Evolutionary conservation across 2,797 vertebrate genomes (phyloP), one percentile per base, ranked within the genome.

Genomic region (Masticophis lateralis): DNA sequence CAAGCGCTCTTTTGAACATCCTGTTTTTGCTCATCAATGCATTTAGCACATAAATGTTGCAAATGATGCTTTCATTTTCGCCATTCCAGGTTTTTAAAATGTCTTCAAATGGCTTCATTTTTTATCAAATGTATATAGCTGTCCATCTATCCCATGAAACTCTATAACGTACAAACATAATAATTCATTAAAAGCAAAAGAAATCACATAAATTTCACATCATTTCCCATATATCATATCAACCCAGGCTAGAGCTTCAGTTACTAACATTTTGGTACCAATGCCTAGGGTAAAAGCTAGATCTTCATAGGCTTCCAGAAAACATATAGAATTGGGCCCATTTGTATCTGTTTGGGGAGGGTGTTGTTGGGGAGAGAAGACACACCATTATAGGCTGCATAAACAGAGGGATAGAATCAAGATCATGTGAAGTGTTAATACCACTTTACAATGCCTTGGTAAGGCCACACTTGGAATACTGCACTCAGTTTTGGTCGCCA

Each of bases 1-100:
- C 93, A 94, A 94, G 61, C 9, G 90, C 56, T 94, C 37, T 89
- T 10, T 10, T 86, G 28, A 69, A 89, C 37, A 57, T 32, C 90
- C 57, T 94, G 88, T 86, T 91, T 92, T 89, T 93, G 7, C 92
- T 92, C 86, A 57, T 88, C 92, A 95, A 74, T 88, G 91, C 87
- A 94, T 87, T 92, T 92, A 92, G 63, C 4, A 92, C 59, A 79
- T n/a, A 0, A 93, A 56, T 92, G 95, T 94, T 22, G 90, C 63
- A 25, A 93, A 59, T 88, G 92, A 92, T 93, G 55, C 27, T 56
- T 55, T 93, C 43, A 91, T 79, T 61, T 37, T 86, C 51, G 32
- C 87, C 86, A 89, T 25, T 66, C 57, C 22, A 43, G 63, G 43
- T 74, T 55, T 91, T 91, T 55, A 61, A 88, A 37, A 88, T 79